A percentile compares a stretch with the other conserved stretches of the same genome.
phyloP scores from a whole-genome alignment of 2,113 vertebrate species.

The Vireo altiloquus region DNA sequence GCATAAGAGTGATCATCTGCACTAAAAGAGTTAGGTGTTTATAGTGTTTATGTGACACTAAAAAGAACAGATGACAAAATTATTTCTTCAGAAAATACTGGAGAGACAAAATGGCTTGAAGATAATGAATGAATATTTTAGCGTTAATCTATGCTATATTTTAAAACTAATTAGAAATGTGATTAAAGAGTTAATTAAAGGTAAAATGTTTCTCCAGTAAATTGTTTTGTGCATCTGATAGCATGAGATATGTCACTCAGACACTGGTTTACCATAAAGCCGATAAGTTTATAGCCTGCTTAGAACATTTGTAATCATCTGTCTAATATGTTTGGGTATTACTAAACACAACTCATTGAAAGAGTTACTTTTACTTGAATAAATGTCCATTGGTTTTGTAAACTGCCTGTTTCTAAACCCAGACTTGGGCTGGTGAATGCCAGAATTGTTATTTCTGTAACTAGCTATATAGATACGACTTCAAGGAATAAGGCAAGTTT shows the following conservation, averaged over 20 bases:
- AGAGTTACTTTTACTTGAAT: constrained; percentile 63
- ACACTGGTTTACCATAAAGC: constrained; percentile 55
- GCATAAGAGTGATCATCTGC: not conserved
- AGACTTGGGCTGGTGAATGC: not conserved
- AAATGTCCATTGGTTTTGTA: constrained; percentile 47
- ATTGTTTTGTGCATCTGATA: constrained; percentile 61
- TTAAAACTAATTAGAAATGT: constrained; percentile 49
- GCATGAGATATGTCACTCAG: constrained; percentile 58
- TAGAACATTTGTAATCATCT: constrained; percentile 61
- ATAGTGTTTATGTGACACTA: not conserved
- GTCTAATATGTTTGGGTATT: constrained; percentile 41
- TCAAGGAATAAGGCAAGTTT: not conserved
- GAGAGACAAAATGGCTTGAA: not conserved
- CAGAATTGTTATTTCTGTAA: not conserved
- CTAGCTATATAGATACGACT: not conserved
- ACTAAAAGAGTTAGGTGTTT: not conserved
- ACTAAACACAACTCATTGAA: constrained; percentile 50
- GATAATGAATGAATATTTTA: constrained; percentile 38
- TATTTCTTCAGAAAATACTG: not conserved
- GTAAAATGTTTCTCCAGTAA: constrained; percentile 68
- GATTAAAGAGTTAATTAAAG: constrained; percentile 73
- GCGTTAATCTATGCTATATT: constrained; percentile 57
- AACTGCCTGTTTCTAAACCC: constrained; percentile 21
- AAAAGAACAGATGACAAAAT: not conserved
- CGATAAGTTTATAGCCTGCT: constrained; percentile 44